Base-by-base conservation (phyloP, 2,113 vertebrate species). In the Corynorhinus townsendii region DNA sequence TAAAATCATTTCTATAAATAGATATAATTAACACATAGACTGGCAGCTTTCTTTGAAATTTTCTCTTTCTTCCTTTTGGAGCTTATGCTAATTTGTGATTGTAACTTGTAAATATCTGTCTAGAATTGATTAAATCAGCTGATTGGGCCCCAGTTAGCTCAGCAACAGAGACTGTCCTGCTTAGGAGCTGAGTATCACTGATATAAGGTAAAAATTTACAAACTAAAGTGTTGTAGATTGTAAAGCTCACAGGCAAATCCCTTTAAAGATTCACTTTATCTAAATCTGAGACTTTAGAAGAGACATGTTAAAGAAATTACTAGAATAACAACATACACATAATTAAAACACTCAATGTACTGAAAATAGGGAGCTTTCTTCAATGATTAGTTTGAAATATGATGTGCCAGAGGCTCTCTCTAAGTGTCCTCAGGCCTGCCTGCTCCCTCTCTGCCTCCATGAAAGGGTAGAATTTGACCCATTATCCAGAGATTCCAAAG, bases 381-480 rank as follows among this genome's bases (percentile, higher is more conserved):
- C 72, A 72, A 90, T 77, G 96, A 96, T 92, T 87, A 94, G 95
- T 90, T 90, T 96, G 86, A 92, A 96, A 96, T 94, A 89, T 93
- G 87, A 92, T 69, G 62, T 88, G 81, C 59, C 88, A 86, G 54
- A 95, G 91, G 81, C 35, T 3, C 20, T 35, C 86, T 47, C 91
- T 75, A 94, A 91, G 62, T 93, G 20, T 90, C 54, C 80, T 95
- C 28, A 35, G 56, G n/a, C n/a, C 52, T 90, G 12, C 40, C 47
- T 45, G 17, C 40, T 93, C 12, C 24, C 30, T 90, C 43, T 87
- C 43, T 64, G 16, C 59, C 59, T 93, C 84, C 75, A 52, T 45
- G 7, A 92, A 96, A 93, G 66, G 72, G 47, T 54, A 82, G 49
- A 82, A 82, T 96, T 96, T 93, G 68, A 96, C 90, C 86, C 90